Evolutionary conservation across 2,113 vertebrate species (phyloP).

Genomic region (Tiliqua scincoides): DNA sequence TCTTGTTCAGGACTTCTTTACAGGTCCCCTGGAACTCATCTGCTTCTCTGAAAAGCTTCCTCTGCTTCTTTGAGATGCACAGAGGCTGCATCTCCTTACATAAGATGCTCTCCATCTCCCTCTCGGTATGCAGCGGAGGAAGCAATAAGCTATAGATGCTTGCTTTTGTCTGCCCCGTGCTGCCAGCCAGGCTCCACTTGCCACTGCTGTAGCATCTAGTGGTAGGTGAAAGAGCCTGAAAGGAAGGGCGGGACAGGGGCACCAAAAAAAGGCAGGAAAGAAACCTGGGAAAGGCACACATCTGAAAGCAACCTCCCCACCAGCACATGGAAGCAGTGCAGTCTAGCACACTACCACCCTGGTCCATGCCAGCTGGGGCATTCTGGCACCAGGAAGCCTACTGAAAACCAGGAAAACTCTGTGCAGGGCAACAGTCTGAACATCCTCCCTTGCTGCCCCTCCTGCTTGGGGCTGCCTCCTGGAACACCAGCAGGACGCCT

Average conservation of each 20-base stretch:
- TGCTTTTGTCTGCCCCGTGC: not conserved
- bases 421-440: too few relatives aligned
- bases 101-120: not conserved
- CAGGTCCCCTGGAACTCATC: not conserved
- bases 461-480: too few relatives aligned
- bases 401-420: too few relatives aligned
- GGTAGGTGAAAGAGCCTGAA: not conserved
- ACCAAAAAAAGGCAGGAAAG: not conserved
- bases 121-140: not conserved
- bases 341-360: not conserved
- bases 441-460: too few relatives aligned
- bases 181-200: not conserved
- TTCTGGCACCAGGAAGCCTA: too few relatives aligned
- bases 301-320: not conserved
- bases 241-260: not conserved
- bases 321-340: not conserved
- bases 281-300: too few relatives aligned
- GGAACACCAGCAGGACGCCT: too few relatives aligned
- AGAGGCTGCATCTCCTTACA: not conserved
- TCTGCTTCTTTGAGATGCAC: not conserved
- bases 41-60: too few relatives aligned
- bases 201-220: not conserved
- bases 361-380: too few relatives aligned
- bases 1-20: not conserved
- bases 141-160: not conserved